Percentiles rank a stretch among this genome's conserved stretches.
These are phyloP conservation scores for Apeltes quadracus DNA, from an alignment of 2,113 vertebrate species.

Conservation along the genomic window DNA sequence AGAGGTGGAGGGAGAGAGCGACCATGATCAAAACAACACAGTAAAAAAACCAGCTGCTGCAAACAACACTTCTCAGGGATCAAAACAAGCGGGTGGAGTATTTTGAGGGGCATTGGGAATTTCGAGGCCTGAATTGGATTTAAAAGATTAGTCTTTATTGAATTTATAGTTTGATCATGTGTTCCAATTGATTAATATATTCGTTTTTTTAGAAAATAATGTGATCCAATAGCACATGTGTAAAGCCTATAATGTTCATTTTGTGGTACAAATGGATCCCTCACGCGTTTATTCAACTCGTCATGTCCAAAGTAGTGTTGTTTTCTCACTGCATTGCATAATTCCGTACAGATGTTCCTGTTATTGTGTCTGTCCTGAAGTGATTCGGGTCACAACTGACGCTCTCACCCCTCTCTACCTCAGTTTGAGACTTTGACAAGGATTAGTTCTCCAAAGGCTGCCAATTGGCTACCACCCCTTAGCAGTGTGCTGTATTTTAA, in stretches of 20 bases:
- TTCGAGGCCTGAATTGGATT: constrained; percentile 73
- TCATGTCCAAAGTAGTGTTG: constrained; percentile 20
- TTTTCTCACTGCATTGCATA: constrained; percentile 29
- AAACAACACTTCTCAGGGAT: constrained; percentile 61
- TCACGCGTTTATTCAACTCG: constrained; percentile 8
- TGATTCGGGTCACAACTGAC: constrained; percentile 56
- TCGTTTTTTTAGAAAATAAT: constrained; percentile 31
- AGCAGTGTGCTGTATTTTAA: constrained; percentile 45
- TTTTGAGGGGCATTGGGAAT: constrained; percentile 59
- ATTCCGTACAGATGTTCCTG: constrained; percentile 51
- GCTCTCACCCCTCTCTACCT: constrained; percentile 28
- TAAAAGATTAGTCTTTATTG: constrained; percentile 78
- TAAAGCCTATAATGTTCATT: background rate
- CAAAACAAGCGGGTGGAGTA: constrained; percentile 74
- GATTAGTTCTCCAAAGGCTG: constrained; percentile 59
- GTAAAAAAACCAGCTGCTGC: constrained; percentile 48
- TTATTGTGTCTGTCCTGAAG: constrained; percentile 50
- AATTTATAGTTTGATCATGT: constrained; percentile 66
- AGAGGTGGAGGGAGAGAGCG: constrained; percentile 36
- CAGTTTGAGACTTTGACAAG: constrained; percentile 54
- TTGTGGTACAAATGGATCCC: background rate
- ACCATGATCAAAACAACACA: constrained; percentile 59
- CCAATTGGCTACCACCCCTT: constrained; percentile 58
- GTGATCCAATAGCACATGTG: constrained; percentile 7
- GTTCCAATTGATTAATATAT: constrained; percentile 37